Evolutionary conservation across 2,888 invertebrate species (phyloP).

Genomic region (Stenolophus ochropezus): DNA sequence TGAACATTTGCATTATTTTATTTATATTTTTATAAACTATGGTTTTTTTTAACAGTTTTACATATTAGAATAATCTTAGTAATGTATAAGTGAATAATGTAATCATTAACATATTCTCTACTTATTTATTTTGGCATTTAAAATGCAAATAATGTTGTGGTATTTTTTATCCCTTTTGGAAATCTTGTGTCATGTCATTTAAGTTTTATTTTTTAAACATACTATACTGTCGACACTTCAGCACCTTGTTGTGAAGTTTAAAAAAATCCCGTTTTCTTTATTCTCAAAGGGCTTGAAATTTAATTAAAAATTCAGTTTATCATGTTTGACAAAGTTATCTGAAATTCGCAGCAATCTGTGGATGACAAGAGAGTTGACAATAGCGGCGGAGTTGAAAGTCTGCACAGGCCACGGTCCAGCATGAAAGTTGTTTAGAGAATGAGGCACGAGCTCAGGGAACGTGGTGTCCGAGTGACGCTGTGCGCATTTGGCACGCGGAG

Average conservation of each 20-base stretch:
- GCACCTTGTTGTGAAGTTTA: not conserved
- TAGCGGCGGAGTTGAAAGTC: not conserved
- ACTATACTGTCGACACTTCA: not conserved
- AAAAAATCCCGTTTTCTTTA: not conserved
- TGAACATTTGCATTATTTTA: too few species aligned
- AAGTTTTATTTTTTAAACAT: too few species aligned
- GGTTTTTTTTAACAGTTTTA: too few species aligned
- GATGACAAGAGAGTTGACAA: slow-evolving; percentile 3
- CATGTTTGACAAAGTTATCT: not conserved
- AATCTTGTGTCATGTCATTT: too few species aligned
- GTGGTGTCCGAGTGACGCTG: slow-evolving; percentile 4
- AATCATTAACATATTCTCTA: too few species aligned
- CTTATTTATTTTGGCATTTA: too few species aligned
- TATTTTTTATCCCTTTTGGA: too few species aligned
- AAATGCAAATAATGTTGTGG: too few species aligned
- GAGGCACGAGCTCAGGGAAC: not conserved
- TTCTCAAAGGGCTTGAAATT: not conserved
- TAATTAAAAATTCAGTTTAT: slow-evolving; percentile 7
- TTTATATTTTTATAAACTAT: too few species aligned
- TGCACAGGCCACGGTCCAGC: not conserved
- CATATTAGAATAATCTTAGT: too few species aligned
- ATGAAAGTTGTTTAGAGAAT: slow-evolving; percentile 14
- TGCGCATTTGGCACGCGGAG: slow-evolving; percentile 21
- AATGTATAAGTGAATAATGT: too few species aligned
- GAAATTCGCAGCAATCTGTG: not conserved